A percentile compares a stretch with the other conserved stretches of the same genome.
phyloP scores from a whole-genome alignment of 2,113 vertebrate species.

The Eudyptes chrysolophus region DNA sequence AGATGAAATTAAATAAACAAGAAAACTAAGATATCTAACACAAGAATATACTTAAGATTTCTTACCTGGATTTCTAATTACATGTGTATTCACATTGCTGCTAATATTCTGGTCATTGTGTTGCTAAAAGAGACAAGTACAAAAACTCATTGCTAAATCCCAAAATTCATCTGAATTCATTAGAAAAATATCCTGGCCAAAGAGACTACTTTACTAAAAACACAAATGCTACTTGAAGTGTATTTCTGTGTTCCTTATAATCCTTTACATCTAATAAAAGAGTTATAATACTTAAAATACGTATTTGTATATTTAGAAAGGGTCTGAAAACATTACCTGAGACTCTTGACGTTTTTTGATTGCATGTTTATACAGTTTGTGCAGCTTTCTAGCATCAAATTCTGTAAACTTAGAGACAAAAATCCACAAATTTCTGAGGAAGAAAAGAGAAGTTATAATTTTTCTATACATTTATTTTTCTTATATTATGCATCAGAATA shows the following conservation, averaged over 20 bases:
- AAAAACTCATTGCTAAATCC: not conserved
- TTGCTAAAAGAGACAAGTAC: slow-evolving; percentile 73
- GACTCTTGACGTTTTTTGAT: slow-evolving; percentile 98
- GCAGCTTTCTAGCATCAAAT: slow-evolving; percentile 97
- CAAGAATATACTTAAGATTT: not conserved
- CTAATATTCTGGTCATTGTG: slow-evolving; percentile 88
- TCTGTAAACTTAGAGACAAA: slow-evolving; percentile 99
- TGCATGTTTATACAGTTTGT: slow-evolving; percentile 97
- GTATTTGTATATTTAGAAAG: not conserved
- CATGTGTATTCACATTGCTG: slow-evolving; percentile 79
- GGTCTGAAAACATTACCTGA: slow-evolving; percentile 78
- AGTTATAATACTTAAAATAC: not conserved
- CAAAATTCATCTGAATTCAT: not conserved
- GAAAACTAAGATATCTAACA: not conserved
- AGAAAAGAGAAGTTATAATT: not conserved
- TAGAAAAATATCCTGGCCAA: not conserved
- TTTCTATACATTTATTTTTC: not conserved
- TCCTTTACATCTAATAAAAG: not conserved
- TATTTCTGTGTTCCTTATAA: not conserved
- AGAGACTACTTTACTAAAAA: not conserved
- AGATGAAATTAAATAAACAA: not conserved
- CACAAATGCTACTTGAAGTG: not conserved
- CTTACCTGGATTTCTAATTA: slow-evolving; percentile 89
- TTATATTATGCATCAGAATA: not conserved
- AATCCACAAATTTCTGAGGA: slow-evolving; percentile 94